Conservation (phyloP, 2,113 vertebrate species). For the Neolamprologus toae region DNA sequence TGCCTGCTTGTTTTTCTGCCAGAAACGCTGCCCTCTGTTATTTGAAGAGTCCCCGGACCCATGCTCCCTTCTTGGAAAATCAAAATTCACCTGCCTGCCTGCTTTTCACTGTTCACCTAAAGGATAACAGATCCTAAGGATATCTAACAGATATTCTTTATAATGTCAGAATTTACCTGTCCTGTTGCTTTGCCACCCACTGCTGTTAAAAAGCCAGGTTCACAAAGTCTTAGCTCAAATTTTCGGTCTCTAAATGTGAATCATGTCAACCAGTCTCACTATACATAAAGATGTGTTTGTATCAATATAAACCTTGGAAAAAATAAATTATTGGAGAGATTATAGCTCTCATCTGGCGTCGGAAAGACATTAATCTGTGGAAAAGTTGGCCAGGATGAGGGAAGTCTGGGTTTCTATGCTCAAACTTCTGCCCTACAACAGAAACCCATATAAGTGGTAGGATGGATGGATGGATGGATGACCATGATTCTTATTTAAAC, state of each 20-base stretch:
- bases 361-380: neutral
- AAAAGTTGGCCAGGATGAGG: neutral
- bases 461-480: neutral
- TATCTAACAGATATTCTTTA: neutral
- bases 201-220: neutral
- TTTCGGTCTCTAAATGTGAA: neutral
- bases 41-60: neutral
- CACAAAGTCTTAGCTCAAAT: neutral
- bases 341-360: fast-evolving
- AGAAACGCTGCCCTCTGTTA: neutral
- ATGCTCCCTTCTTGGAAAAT: neutral
- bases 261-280: neutral
- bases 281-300: neutral
- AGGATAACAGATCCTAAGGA: neutral
- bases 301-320: neutral
- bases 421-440: neutral
- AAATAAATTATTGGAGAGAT: neutral
- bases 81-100: neutral
- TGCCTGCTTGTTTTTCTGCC: neutral
- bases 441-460: neutral
- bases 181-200: neutral
- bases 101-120: neutral
- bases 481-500: neutral
- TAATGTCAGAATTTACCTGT: neutral
- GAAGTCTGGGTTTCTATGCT: neutral